Percentiles rank a stretch among this genome's conserved stretches.
phyloP scores from a whole-genome alignment of 2,797 vertebrate species.

The Micromesistius poutassou region DNA sequence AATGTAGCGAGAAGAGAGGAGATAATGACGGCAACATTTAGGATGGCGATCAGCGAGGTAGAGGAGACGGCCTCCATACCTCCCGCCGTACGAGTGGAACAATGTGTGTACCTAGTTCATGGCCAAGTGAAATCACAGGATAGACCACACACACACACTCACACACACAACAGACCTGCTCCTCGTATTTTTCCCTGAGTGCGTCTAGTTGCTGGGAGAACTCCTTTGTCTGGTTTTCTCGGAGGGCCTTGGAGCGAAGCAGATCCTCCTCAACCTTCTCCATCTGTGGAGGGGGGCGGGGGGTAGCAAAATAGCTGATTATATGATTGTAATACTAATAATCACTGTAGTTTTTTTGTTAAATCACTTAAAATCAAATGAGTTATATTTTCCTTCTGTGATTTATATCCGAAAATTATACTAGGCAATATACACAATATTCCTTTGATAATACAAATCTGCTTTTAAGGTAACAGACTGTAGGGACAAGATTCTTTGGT shows the following conservation, averaged over 20 bases:
- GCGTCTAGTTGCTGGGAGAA: slow-evolving; percentile 83
- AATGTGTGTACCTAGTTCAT: neutral
- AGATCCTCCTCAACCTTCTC: slow-evolving; percentile 90
- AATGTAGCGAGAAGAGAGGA: neutral
- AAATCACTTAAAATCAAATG: neutral
- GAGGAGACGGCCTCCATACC: neutral
- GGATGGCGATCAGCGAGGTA: neutral
- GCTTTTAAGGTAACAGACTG: neutral
- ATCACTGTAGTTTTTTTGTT: no score
- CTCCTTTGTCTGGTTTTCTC: slow-evolving; percentile 88
- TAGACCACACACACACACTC: slow-evolving; percentile 2
- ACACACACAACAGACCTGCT: slow-evolving; percentile 78
- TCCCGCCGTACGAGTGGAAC: neutral
- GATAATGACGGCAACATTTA: neutral
- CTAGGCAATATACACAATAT: no score
- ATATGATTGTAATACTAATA: neutral
- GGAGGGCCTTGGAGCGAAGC: slow-evolving; percentile 80
- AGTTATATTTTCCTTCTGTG: neutral
- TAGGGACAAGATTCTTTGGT: neutral
- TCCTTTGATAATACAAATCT: neutral
- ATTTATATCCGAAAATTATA: neutral
- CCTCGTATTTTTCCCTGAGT: slow-evolving; percentile 78
- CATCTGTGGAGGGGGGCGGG: slow-evolving; percentile 76
- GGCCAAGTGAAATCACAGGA: slow-evolving; percentile 1
- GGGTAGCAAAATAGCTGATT: slow-evolving; percentile 13